Evolutionary conservation across 2,797 vertebrate species (phyloP).

Genomic region (Spondyliosoma cantharus): DNA sequence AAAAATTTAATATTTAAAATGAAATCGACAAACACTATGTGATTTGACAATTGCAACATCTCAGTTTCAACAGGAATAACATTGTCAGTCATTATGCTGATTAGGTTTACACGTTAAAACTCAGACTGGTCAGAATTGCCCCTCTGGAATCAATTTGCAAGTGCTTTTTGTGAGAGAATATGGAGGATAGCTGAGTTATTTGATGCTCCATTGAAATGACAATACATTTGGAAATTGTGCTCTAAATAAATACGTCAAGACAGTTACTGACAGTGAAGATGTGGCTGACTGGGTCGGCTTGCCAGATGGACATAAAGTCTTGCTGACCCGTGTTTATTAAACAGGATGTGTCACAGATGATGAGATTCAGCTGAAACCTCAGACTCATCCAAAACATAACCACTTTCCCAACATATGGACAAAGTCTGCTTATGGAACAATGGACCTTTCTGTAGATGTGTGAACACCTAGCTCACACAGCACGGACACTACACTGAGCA

Average conservation of each 20-base stretch:
- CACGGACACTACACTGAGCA: slow-evolving; percentile 31
- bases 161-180: not conserved
- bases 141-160: not conserved
- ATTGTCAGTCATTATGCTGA: not conserved
- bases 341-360: slow-evolving; percentile 43
- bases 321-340: slow-evolving; percentile 41
- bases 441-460: slow-evolving; percentile 44
- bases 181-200: not conserved
- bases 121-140: not conserved
- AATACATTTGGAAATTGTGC: not conserved
- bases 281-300: not conserved
- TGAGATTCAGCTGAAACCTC: slow-evolving; percentile 36
- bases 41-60: not conserved
- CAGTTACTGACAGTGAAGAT: not conserved
- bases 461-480: slow-evolving; percentile 38
- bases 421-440: slow-evolving; percentile 62
- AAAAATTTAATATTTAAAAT: not conserved
- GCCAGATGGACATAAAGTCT: slow-evolving; percentile 34
- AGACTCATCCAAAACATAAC: slow-evolving; percentile 23
- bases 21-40: not conserved
- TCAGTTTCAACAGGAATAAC: not conserved
- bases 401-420: slow-evolving; percentile 55
- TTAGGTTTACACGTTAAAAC: not conserved
- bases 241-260: slow-evolving; percentile 4
- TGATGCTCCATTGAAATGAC: not conserved